A percentile compares a stretch with the other conserved stretches of the same genome.
Evolutionary conservation across 2,888 invertebrate species (phyloP).

Genomic region (Troilus luridus): DNA sequence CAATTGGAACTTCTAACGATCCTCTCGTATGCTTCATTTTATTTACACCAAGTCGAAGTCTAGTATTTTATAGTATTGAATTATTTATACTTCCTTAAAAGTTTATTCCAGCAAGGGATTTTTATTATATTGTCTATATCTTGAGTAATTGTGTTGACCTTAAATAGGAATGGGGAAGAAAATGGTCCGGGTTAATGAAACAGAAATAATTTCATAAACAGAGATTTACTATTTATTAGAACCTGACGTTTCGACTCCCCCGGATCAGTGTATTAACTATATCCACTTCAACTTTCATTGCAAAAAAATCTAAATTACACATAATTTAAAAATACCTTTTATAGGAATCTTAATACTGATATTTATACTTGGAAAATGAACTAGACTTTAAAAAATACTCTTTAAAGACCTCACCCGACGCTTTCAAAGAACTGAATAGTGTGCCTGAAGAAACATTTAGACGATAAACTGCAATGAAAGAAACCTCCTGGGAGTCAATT

Average conservation of each 20-base stretch:
- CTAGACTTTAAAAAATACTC: neutral
- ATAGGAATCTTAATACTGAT: neutral
- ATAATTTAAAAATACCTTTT: too few species aligned
- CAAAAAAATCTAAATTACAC: too few species aligned
- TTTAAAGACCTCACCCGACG: neutral
- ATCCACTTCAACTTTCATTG: too few species aligned
- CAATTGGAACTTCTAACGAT: neutral
- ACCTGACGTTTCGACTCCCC: too few species aligned
- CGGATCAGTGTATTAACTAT: too few species aligned
- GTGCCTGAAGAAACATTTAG: slow-evolving; percentile 23
- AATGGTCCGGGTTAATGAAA: too few species aligned
- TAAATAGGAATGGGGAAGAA: too few species aligned
- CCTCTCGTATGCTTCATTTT: neutral
- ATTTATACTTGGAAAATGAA: neutral
- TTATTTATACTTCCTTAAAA: neutral
- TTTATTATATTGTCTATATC: too few species aligned
- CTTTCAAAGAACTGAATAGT: slow-evolving; percentile 22
- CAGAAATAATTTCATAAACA: too few species aligned
- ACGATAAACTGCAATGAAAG: slow-evolving; percentile 20
- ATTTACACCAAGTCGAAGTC: neutral
- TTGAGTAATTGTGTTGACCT: too few species aligned
- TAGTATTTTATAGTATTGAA: neutral
- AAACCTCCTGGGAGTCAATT: slow-evolving; percentile 28
- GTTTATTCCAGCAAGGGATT: too few species aligned
- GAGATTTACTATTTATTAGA: too few species aligned